Evolutionary conservation across 2,113 vertebrate genomes (phyloP), one percentile per base, ranked within the genome.

Genomic region (Lagopus muta): DNA sequence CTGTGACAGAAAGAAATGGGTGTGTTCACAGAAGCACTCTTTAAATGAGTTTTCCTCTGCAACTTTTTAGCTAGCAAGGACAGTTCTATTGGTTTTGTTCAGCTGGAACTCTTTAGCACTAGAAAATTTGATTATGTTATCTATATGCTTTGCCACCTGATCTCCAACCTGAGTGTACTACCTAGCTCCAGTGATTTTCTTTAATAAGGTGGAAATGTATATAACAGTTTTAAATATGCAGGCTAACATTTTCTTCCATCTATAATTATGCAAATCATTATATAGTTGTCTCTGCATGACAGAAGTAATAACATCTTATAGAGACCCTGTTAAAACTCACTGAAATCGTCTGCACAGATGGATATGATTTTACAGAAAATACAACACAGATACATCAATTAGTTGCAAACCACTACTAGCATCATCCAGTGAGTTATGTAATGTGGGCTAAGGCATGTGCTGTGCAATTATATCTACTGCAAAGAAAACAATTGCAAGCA

Each of bases 161-260:
- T 93, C 93, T 92, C 76, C 66, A 95, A 32, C 30, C 78, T 66
- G 65, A 79, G 38, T 60, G 88, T 0, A 4, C 30, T 92, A 75
- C 62, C 71, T 82, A 95, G 48, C 45, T 77, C 32, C 75, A 71
- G 67, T 69, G 86, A 43, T 90, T 95, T 95, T 93, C 89, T 82
- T 86, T 94, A 97, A 96, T 40, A 42, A 95, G 61, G 65, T 86
- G 75, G 82, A 89, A 79, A 90, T 75, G 58, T 77, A 72, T 84
- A 94, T 86, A 76, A 96, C 77, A 58, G 54, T 92, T 97, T 95
- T 82, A 86, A 88, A 96, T 87, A 89, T 55, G 52, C 71, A 90
- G 70, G 73, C 7, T 60, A 96, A 90, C 52, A 69, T 93, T 92
- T 94, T 69, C 77, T 18, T 90, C 86, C 27, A 18, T 85, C 82